A percentile compares a stretch with the other conserved stretches of the same genome.
Evolutionary conservation across 2,888 invertebrate species (phyloP).

Genomic region (Agriopis marginaria): DNA sequence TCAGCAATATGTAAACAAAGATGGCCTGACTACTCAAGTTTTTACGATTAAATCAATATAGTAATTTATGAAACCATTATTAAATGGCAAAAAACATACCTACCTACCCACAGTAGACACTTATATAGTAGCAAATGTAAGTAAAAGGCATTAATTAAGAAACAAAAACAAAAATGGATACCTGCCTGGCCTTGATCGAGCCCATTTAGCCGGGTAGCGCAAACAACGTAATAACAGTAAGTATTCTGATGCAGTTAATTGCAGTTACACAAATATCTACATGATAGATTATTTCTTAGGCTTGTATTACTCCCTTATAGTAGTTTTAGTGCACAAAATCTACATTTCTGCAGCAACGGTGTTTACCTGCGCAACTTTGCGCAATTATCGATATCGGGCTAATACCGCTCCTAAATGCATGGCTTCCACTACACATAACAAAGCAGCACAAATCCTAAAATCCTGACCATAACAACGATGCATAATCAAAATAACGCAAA

Average conservation of each 20-base stretch:
- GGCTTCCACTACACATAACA: conserved; percentile 35
- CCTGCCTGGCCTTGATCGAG: neutral
- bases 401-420: conserved; percentile 29
- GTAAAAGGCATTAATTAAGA: neutral
- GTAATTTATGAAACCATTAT: too few relatives aligned
- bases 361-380: too few relatives aligned
- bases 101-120: too few relatives aligned
- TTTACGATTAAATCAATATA: too few relatives aligned
- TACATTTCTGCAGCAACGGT: neutral
- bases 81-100: too few relatives aligned
- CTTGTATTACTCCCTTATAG: neutral
- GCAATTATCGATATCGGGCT: neutral
- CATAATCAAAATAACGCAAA: conserved; percentile 23
- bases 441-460: conserved; percentile 45
- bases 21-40: too few relatives aligned
- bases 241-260: too few relatives aligned
- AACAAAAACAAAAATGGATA: neutral
- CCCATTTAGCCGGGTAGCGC: neutral
- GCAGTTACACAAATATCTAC: neutral
- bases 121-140: neutral
- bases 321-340: neutral
- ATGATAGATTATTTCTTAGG: neutral
- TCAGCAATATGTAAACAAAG: too few relatives aligned
- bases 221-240: neutral
- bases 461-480: neutral